Evolutionary conservation across 2,797 vertebrate species (phyloP).

Genomic region (Anabacerthia variegaticeps): DNA sequence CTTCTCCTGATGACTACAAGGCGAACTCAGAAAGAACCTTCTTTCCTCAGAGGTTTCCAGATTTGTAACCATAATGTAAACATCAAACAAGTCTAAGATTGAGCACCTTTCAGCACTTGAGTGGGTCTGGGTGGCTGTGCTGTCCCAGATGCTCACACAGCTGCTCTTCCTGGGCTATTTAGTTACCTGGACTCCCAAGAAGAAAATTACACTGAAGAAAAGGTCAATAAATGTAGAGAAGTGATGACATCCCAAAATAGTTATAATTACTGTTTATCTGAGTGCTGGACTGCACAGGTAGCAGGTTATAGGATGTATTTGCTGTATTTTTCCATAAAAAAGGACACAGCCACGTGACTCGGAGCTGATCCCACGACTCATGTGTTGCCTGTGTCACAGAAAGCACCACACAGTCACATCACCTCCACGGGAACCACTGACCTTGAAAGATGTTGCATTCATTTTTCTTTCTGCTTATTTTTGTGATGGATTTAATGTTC

Average conservation of each 20-base stretch:
- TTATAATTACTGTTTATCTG: not conserved
- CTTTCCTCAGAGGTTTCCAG: not conserved
- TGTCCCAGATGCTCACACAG: not conserved
- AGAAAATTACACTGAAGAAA: not conserved
- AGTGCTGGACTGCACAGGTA: not conserved
- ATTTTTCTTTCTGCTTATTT: constrained; percentile 17
- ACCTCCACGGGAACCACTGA: not conserved
- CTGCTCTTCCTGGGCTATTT: not conserved
- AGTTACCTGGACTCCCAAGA: not conserved
- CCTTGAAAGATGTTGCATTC: not conserved
- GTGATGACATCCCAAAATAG: not conserved
- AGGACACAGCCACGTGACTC: fast-evolving
- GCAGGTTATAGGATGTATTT: not conserved
- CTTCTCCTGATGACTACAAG: not conserved
- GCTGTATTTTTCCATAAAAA: not conserved
- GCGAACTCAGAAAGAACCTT: not conserved
- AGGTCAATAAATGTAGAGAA: not conserved
- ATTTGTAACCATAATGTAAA: not conserved
- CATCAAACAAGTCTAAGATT: not conserved
- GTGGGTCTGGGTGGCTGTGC: fast-evolving
- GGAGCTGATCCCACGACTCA: fast-evolving
- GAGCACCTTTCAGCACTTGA: not conserved
- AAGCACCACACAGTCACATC: fast-evolving
- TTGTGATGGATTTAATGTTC: constrained; percentile 27
- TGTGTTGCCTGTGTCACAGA: not conserved